Evolutionary conservation across 2,113 vertebrate genomes (phyloP), one percentile per base, ranked within the genome.

Genomic region (Circaetus cinerascens): DNA sequence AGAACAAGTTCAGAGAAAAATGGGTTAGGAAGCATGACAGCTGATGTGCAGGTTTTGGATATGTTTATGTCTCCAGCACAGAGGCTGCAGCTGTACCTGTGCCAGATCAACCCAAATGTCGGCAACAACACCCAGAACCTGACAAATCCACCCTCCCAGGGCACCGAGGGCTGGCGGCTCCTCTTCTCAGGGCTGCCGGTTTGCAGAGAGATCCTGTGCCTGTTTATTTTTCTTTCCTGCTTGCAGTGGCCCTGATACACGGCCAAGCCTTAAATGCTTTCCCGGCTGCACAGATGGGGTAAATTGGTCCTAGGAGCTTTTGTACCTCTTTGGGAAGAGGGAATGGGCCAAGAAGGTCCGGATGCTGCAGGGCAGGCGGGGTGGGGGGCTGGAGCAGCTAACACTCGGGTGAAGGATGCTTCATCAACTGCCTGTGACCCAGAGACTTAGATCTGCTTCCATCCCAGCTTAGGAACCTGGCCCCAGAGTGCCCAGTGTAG

Each of bases 161-260:
- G 11, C 71, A 29, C 43, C 1, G 3, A 13, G 27, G 20, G 9
- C 15, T 78, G 67, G 10, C 1, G 3, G n/a, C 6, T 90, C 48
- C 41, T 60, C 66, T 80, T 80, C 69, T 48, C 76, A 67, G 48
- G 46, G 41, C 80, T 95, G 30, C 23, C 4, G 13, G n/a, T 91
- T 92, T 83, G 57, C 73, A 8, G 19, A 15, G 56, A 91, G 30
- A 78, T 95, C 90, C 94, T 63, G 55, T 51, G 43, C 83, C 36
- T 95, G 43, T 95, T 97, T 97, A 40, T 95, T 97, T 97, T 91
- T 43, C 51, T 94, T 95, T 50, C 10, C 15, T 93, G 43, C 41
- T 93, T 91, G 73, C 96, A 90, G 84, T 94, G 95, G 94, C 97
- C 96, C 95, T 76, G 69, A 94, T 93, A 85, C 76, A 95, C 80